These are phyloP conservation scores for Stenopsyche tienmushanensis DNA, from an alignment of 1,140 invertebrate species.

Conservation along the genomic window DNA sequence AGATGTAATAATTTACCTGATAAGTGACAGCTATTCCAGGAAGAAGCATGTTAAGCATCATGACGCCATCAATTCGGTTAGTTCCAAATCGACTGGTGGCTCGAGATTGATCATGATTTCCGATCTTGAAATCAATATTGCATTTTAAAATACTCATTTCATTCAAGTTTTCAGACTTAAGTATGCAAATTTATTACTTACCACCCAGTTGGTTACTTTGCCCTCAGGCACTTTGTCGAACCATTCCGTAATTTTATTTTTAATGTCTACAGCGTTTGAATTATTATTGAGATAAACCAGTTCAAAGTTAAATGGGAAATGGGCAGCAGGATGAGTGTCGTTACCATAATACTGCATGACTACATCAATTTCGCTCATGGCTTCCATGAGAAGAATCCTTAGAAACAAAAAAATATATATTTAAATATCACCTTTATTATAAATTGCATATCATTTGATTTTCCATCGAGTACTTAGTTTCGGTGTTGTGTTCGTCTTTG, in stretches of 20 bases:
- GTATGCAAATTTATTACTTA: conserved; percentile 38
- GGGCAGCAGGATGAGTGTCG: conserved; percentile 50
- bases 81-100: conserved; percentile 52
- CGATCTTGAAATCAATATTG: conserved; percentile 46
- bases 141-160: not conserved
- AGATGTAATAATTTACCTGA: conserved; percentile 59
- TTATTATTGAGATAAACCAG: conserved; percentile 43
- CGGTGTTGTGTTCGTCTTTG: too few relatives aligned
- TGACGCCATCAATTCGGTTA: conserved; percentile 56
- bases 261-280: conserved; percentile 45
- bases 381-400: conserved; percentile 60
- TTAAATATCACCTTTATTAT: too few relatives aligned
- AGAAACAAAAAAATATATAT: too few relatives aligned
- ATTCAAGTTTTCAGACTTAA: conserved; percentile 1
- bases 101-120: conserved; percentile 57
- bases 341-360: conserved; percentile 60
- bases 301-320: conserved; percentile 65
- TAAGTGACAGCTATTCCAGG: conserved; percentile 69
- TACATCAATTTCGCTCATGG: conserved; percentile 52
- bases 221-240: conserved; percentile 46
- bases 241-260: conserved; percentile 47
- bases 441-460: too few relatives aligned
- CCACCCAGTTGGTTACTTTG: conserved; percentile 51
- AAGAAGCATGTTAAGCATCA: conserved; percentile 63
- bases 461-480: too few relatives aligned